Base-by-base conservation (phyloP, 2,888 invertebrate genomes). In the Heliothis peltigera region DNA sequence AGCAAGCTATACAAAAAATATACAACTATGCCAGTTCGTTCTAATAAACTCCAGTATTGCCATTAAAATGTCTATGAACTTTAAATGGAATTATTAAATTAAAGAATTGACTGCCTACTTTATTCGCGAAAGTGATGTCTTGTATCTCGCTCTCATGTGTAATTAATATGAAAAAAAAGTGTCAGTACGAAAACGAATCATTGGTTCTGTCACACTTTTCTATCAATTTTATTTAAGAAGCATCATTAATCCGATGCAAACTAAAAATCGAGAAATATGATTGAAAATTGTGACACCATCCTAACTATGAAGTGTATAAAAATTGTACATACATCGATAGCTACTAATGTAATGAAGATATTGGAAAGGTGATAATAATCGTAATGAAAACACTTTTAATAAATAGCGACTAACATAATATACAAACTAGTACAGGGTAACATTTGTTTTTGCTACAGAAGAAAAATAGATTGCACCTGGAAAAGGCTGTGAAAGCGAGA, bases 391-490 rank as follows among this genome's bases (percentile, higher is more conserved):
- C 63, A 6, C 55, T 3, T 32, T 12, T 2, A 63, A 56, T 54
- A 18, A n/a, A 59, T 54, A 81, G 75, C 70, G 18, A 70, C 81
- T 87, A 84, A 87, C 84, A 81, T 80, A 63, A 79, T 85, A 86
- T 86, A 75, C 52, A 77, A 72, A 64, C 63, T 69, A 80, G 80
- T 80, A 80, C 80, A 80, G 79, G 81, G 83, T 89, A 81, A 84
- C 89, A 86, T 91, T 92, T 93, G 89, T 94, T 94, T 93, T 94
- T 94, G 93, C 94, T 94, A 92, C 95, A 95, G 95, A 95, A 95
- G 86, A 95, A 95, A 94, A 95, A 94, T 94, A 95, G 94, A 94
- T 93, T 94, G 92, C 93, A 94, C 73, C 94, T 93, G 94, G 94
- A 94, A 91, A 93, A 92, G 89, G 93, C 94, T 83, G 91, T 89